Conservation (phyloP, 2,888 invertebrate genomes). For the Himalopsyche tibetana region DNA sequence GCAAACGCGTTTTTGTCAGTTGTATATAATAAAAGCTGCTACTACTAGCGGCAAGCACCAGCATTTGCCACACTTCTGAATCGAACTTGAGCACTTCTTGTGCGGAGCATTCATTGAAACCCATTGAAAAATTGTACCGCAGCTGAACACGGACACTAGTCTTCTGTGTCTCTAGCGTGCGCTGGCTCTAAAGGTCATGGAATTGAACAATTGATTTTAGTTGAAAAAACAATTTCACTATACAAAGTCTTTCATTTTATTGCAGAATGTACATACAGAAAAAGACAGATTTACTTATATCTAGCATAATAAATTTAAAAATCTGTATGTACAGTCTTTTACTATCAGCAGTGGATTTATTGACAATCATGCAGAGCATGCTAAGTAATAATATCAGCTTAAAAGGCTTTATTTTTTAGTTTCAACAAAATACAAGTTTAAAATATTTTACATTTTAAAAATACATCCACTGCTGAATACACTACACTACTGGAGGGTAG, state of each 20-base stretch:
- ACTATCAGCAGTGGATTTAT: background rate
- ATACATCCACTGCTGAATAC: background rate
- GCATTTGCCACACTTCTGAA: too few relatives aligned
- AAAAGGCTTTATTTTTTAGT: background rate
- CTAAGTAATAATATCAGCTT: background rate
- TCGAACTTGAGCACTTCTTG: too few relatives aligned
- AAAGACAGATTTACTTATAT: background rate
- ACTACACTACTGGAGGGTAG: background rate
- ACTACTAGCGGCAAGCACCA: too few relatives aligned
- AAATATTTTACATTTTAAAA: background rate
- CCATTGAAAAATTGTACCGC: too few relatives aligned
- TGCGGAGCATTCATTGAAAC: too few relatives aligned
- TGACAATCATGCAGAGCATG: background rate
- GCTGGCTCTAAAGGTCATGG: too few relatives aligned
- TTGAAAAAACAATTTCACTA: background rate
- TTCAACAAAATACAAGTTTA: background rate
- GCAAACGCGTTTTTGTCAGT: too few relatives aligned
- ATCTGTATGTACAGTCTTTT: background rate
- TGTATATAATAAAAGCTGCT: too few relatives aligned
- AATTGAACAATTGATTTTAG: background rate
- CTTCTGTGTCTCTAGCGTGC: too few relatives aligned
- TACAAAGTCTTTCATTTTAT: background rate
- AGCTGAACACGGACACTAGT: too few relatives aligned
- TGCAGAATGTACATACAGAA: slow-evolving; percentile 3
- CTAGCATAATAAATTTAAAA: background rate